Base-by-base conservation (phyloP, 1,140 invertebrate species). In the Batillaria attramentaria region DNA sequence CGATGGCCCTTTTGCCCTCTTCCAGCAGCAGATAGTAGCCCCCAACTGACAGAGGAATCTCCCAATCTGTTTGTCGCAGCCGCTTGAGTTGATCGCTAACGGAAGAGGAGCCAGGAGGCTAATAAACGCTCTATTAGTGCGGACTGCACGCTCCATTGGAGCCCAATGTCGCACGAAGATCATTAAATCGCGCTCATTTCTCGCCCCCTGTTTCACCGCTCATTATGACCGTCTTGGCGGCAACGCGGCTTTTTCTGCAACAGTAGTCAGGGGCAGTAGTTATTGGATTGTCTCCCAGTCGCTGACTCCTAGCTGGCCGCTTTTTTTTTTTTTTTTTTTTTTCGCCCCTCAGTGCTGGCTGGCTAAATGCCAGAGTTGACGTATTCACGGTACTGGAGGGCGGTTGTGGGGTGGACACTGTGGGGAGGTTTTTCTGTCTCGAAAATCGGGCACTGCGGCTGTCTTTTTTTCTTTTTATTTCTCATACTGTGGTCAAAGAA, bases 151-250 rank as follows among this genome's bases (percentile, higher is more conserved):
- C 68, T 70, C 68, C 41, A 42, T 1, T 41, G 68, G 68, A 42
- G 68, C 68, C 68, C 68, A 70, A 70, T 42, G 68, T 2, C 37
- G 68, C 68, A 70, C 13, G 39, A 70, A 70, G 68, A 70, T 70
- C 68, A 70, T 70, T 70, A 70, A 41, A 41, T 42, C 24, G 39
- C 68, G 13, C 13, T 39, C 37, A 33, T n/a, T 70, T 41, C 2
- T 6, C 3, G 31, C 37, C 3, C 35, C 37, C 8, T n/a, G n/a
- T 41, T 42, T 39, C 68, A 70, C 2, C 20, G 8, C 68, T 70
- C 68, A 70, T 70, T 70, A 70, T 28, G 6, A 20, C 10, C 68
- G 24, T 3, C 18, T 28, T 60, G 13, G 35, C 1, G 1, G 31
- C 3, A 70, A 24, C n/a, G n/a, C 18, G 35, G 37, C 37, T n/a